phyloP scores from a whole-genome alignment of 2,888 invertebrate species.

The Leptopilina syphax region DNA sequence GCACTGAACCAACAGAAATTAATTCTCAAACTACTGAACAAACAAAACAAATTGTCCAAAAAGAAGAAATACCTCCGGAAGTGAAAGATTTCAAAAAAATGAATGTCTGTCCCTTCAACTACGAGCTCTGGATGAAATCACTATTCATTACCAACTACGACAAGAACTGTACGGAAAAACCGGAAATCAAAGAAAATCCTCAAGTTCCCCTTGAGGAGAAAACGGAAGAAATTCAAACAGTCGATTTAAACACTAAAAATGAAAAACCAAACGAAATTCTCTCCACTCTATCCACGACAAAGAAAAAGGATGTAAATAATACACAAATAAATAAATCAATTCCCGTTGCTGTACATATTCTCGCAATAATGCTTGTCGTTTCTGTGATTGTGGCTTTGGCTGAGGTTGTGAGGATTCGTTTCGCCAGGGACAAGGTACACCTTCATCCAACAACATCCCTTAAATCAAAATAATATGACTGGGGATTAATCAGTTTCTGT shows the following conservation, averaged over 20 bases:
- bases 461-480: constrained; percentile 31
- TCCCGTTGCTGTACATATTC: constrained; percentile 68
- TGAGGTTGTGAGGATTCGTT: constrained; percentile 68
- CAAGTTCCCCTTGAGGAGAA: constrained; percentile 28
- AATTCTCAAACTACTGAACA: not conserved
- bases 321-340: constrained; percentile 57
- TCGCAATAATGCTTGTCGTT: constrained; percentile 69
- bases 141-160: constrained; percentile 66
- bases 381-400: constrained; percentile 69
- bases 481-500: constrained; percentile 30
- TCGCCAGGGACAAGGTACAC: constrained; percentile 67
- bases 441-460: constrained; percentile 18
- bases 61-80: constrained; percentile 41
- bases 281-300: not conserved
- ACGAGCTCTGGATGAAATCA: constrained; percentile 61
- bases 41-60: not conserved
- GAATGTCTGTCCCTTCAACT: constrained; percentile 64
- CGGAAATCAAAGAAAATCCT: constrained; percentile 15
- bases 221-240: constrained; percentile 29
- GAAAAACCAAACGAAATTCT: constrained; percentile 11
- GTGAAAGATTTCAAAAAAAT: constrained; percentile 43
- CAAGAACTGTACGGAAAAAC: constrained; percentile 62
- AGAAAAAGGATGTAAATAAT: constrained; percentile 35
- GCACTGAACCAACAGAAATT: constrained; percentile 39
- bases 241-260: constrained; percentile 1